Evolutionary conservation across 2,797 vertebrate species (phyloP), one percentile per base, ranked within the genome.

Genomic region (Psittacula echo): DNA sequence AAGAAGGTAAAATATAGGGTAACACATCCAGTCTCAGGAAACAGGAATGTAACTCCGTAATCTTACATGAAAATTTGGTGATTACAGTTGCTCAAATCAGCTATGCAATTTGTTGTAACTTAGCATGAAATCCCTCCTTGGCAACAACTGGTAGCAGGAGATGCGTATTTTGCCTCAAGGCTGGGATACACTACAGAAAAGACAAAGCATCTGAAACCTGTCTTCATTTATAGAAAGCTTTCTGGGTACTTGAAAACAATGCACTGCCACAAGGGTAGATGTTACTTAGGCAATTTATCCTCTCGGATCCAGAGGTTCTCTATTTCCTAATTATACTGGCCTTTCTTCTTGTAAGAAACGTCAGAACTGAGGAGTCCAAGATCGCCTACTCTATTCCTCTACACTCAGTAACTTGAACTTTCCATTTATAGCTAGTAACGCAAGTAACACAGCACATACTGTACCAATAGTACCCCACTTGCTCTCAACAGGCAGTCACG

Each of bases 371-470:
- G 51, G 92, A 67, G 85, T 94, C 86, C 85, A 87, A 79, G 58
- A 85, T 72, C 34, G 53, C 83, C 94, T 94, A 76, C 91, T 97
- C 93, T 92, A 74, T 85, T 96, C 68, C 75, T 90, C 88, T 22
- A 70, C 18, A 23, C 54, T 93, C 87, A n/a, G 85, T 66, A 88
- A 79, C 85, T 91, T 66, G 85, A 95, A 90, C 94, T 94, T 95
- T 93, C 93, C 90, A 76, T 95, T 95, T 93, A 81, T 87, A 95
- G 87, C 41, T 8, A 72, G 6, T 51, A 94, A 91, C 13, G 1
- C 93, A 84, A 90, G 75, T 4, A 88, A 85, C 78, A 77, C 44
- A 76, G 90, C 91, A 92, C 65, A 64, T 4, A 58, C 83, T 93
- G 94, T 95, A 95, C 90, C 85, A 60, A 41, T 65, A 92, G 70